phyloP scores from a whole-genome alignment of 2,113 vertebrate genomes.

The Boulengeromyrus knoepffleri region DNA sequence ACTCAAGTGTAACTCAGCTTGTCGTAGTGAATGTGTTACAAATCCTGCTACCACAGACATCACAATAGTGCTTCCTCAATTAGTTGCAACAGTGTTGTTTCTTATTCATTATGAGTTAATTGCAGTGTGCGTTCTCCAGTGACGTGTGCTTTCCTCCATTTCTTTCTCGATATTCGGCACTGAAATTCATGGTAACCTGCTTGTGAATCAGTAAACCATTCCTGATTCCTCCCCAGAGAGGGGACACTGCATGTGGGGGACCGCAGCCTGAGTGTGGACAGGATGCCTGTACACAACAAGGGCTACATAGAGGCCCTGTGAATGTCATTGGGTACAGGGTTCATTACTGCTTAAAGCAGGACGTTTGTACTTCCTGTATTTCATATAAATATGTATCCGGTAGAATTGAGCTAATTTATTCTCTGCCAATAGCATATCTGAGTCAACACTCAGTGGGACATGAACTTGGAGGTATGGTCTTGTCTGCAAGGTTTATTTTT shows the following conservation, averaged over 20 bases:
- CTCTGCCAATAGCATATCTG: constrained; percentile 32
- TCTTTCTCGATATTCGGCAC: neutral
- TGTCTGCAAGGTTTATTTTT: neutral
- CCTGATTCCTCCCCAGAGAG: constrained; percentile 61
- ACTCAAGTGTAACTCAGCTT: neutral
- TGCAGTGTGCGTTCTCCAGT: neutral
- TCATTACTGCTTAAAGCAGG: neutral
- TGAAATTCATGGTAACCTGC: neutral
- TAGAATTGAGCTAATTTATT: neutral
- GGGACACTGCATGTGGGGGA: constrained; percentile 84
- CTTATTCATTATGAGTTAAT: neutral
- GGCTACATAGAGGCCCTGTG: constrained; percentile 69
- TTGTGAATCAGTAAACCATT: too few relatives aligned
- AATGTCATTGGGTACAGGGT: neutral
- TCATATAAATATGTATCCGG: neutral
- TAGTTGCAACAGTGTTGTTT: neutral
- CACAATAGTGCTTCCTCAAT: neutral
- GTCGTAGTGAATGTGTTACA: neutral
- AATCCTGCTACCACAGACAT: neutral
- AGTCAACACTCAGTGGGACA: constrained; percentile 17
- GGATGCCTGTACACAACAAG: constrained; percentile 79
- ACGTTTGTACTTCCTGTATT: neutral
- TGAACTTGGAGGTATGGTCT: neutral
- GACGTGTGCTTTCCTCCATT: neutral
- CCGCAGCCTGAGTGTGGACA: constrained; percentile 81